phyloP scores from a whole-genome alignment of 2,888 invertebrate genomes.

The Leucozona laternaria region DNA sequence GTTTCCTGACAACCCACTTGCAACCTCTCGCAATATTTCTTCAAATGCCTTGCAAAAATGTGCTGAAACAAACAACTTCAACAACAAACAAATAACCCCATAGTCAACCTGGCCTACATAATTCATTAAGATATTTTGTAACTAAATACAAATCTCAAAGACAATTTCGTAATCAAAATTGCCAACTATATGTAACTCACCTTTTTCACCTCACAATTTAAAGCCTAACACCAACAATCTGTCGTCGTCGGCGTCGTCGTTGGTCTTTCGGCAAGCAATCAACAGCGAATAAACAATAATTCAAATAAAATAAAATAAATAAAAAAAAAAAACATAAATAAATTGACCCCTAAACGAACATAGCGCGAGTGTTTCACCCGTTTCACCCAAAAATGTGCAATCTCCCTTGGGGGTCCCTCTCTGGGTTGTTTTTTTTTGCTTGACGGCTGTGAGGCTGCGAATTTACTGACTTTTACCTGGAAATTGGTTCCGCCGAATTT shows the following conservation, averaged over 20 bases:
- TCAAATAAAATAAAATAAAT: conserved; percentile 40
- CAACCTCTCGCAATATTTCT: background rate
- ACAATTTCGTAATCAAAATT: conserved; percentile 57
- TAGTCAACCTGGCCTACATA: conserved; percentile 33
- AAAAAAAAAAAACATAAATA: conserved; percentile 43
- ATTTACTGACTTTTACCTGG: conserved; percentile 65
- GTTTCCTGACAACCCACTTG: background rate
- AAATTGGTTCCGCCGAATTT: conserved; percentile 64
- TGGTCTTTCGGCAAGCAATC: conserved; percentile 32
- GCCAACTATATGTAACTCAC: conserved; percentile 56
- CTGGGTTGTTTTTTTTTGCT: conserved; percentile 23
- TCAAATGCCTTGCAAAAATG: background rate
- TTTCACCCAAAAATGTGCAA: conserved; percentile 70
- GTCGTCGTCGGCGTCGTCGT: conserved; percentile 35
- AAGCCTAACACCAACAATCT: conserved; percentile 50
- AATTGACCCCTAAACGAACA: conserved; percentile 65
- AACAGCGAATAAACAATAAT: conserved; percentile 39
- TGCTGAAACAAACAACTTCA: conserved; percentile 5
- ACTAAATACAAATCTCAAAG: conserved; percentile 41
- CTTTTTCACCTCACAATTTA: conserved; percentile 57
- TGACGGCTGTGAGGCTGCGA: conserved; percentile 24
- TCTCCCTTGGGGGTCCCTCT: conserved; percentile 68
- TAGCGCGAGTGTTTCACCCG: conserved; percentile 41
- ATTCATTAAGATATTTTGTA: conserved; percentile 37
- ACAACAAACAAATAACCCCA: background rate